phyloP scores from a whole-genome alignment of 2,113 vertebrate species.

The Pontoporia blainvillei region DNA sequence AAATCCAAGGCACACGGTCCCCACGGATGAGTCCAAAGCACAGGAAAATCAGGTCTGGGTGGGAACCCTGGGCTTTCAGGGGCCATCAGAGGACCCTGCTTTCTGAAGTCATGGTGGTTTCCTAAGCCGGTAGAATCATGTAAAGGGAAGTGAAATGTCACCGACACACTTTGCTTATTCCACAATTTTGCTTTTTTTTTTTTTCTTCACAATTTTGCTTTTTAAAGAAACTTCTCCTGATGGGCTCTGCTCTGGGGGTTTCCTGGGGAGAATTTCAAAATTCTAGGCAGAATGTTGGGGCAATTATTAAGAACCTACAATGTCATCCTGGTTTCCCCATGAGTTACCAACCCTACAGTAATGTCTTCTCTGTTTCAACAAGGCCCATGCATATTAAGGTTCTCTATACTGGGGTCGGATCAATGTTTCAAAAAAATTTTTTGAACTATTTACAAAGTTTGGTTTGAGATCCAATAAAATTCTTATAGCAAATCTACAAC shows the following conservation, averaged over 20 bases:
- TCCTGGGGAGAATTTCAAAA: slow-evolving; percentile 15
- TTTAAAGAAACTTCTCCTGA: background rate
- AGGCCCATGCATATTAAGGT: background rate
- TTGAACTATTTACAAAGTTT: background rate
- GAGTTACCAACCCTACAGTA: background rate
- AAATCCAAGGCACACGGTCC: background rate
- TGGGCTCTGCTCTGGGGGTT: background rate
- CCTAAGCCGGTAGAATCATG: background rate
- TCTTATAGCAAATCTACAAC: background rate
- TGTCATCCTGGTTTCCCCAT: background rate
- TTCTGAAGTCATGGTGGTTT: background rate
- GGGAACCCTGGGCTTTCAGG: background rate
- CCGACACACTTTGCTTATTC: slow-evolving; percentile 25
- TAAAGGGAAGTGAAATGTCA: slow-evolving; percentile 52
- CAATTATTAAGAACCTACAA: background rate
- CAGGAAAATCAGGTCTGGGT: background rate
- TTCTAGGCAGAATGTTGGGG: background rate
- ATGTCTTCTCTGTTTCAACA: background rate
- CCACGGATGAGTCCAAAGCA: background rate
- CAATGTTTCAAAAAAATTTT: background rate
- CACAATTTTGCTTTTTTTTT: slow-evolving; percentile 25
- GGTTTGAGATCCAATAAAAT: background rate
- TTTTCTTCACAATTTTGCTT: background rate
- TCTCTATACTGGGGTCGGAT: background rate
- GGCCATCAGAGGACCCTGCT: background rate